phyloP scores from a whole-genome alignment of 2,113 vertebrate genomes.

The Camelus dromedarius region DNA sequence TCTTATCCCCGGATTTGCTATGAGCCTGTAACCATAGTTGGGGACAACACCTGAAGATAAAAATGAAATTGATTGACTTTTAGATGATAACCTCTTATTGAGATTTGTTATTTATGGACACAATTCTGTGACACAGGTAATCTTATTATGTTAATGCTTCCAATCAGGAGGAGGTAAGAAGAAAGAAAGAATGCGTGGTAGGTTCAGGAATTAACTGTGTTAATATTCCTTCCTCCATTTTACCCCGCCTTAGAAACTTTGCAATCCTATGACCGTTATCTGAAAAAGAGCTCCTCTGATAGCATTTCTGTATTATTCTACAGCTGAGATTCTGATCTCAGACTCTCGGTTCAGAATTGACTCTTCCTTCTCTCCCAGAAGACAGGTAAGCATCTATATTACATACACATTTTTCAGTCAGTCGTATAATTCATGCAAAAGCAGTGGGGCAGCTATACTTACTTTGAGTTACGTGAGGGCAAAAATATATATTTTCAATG shows the following conservation, averaged over 20 bases:
- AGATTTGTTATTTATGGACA: background rate
- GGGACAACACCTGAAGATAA: background rate
- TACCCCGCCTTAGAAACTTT: background rate
- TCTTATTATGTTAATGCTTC: background rate
- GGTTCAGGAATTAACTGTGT: background rate
- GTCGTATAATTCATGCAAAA: background rate
- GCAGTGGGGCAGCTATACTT: rapidly evolving
- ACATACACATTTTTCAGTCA: background rate
- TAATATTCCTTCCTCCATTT: background rate
- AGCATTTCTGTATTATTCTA: background rate
- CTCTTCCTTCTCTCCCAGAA: background rate
- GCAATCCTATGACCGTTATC: rapidly evolving
- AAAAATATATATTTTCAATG: background rate
- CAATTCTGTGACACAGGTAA: background rate
- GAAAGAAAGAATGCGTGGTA: background rate
- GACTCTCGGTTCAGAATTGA: background rate
- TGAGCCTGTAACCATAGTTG: background rate
- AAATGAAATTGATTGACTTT: background rate
- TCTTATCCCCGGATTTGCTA: background rate
- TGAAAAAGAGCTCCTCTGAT: background rate
- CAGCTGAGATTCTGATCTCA: background rate
- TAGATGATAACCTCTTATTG: background rate
- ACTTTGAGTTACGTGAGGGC: background rate
- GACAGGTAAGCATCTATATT: background rate
- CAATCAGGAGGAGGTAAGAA: background rate